Evolutionary conservation across 2,797 vertebrate genomes (phyloP), one percentile per base, ranked within the genome.

Genomic region (Coregonus suidteri): DNA sequence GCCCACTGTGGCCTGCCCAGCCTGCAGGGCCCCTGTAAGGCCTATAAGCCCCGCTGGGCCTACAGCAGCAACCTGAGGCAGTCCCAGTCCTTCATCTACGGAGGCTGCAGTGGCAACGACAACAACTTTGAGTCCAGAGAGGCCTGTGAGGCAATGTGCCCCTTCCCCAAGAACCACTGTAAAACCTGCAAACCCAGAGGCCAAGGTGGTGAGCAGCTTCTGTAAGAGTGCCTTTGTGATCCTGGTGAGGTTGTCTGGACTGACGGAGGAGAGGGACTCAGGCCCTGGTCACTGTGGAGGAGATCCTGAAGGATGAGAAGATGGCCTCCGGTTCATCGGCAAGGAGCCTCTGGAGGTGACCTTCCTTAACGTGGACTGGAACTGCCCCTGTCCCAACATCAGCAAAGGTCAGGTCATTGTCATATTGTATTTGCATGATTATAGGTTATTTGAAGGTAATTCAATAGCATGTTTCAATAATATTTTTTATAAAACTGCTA

Each of bases 111-210:
- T 1, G 98, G 98, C 77, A 99, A 99, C 0, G 93, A 95, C 73
- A 99, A 99, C 94, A 99, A 99, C 92, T 99, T 99, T 75, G 96
- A 96, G 82, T 98, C 96, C 76, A 95, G 96, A 3, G 96, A 98
- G 84, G 93, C 95, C 47, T 99, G 98, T 0, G 97, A 99, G 83
- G 96, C 98, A 79, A 94, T 92, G 78, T 99, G 98, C 66, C 98
- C 98, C 1, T 96, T 95, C 88, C 97, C 95, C 0, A 96, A 94
- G 85, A 94, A 94, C 1, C 93, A 92, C 79, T 99, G 98, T 90
- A 96, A 96, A 79, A 92, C 94, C 3, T 99, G 98, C 89, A 97
- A 96, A 65, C 95, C 96, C 0, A 89, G 95, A 73, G 96, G 97
- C 25, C 83, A 99, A 98, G 89, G 95, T 99, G 56, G 97, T 99